Evolutionary conservation across 1,140 invertebrate genomes (phyloP), one percentile per base, ranked within the genome.

Genomic region (Lethrus apterus): DNA sequence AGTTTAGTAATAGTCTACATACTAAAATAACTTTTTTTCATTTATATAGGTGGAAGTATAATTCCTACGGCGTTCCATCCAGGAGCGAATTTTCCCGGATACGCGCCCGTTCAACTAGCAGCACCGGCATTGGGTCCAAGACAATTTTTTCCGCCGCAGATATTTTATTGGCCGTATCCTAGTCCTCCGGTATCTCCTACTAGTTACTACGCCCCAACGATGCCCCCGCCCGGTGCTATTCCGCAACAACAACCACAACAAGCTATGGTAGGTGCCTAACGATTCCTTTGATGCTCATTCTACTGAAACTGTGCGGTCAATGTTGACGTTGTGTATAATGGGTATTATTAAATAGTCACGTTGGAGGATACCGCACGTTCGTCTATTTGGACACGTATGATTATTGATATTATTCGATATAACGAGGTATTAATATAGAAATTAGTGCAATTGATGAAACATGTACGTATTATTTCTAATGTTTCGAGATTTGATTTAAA

Each of bases 181-280:
- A 92, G 88, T 52, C 89, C 89, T 23, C 90, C 90, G 0, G 87
- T 93, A 1, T 92, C 89, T 23, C 89, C 89, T 5, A 90, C 85
- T 1, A 83, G 83, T 54, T 89, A 89, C 66, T 89, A 84, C 63
- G 75, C 76, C 51, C 72, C 71, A 58, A 72, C 78, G 59, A 70
- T 70, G 18, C 70, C 64, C 40, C 68, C 71, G 17, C 68, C 59
- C 24, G 58, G 56, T 46, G 59, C 58, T 18, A 21, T 60, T 23
- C 49, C 51, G 13, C 58, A 53, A 4, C 61, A 59, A 45, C 60
- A 57, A 42, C 59, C 48, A 17, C 60, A 58, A 36, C 58, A 58
- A 42, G 44, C 44, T 15, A 46, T 64, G 60, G 62, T 64, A 53
- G 55, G 51, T 52, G 17, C n/a, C n/a, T n/a, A n/a, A n/a, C n/a